These are phyloP conservation scores for Lophura nycthemera DNA, from an alignment of 2,113 vertebrate species.

Conservation along the genomic window DNA sequence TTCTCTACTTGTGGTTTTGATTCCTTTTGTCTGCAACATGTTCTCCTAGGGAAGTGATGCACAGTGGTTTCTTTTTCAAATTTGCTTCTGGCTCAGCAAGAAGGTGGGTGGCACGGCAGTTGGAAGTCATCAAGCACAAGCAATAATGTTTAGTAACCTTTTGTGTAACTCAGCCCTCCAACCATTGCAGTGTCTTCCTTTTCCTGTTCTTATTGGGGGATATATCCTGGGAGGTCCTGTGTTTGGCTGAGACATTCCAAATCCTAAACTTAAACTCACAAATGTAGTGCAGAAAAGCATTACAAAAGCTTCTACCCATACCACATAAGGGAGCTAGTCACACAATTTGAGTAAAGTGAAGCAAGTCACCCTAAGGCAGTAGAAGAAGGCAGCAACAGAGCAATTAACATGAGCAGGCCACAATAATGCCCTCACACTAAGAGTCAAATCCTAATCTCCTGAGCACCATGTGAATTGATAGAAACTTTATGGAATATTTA, in stretches of 20 bases:
- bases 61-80: slow-evolving; percentile 66
- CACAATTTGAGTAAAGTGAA: not conserved
- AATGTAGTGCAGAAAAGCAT: not conserved
- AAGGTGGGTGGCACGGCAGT: slow-evolving; percentile 60
- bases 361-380: not conserved
- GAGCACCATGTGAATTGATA: not conserved
- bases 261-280: not conserved
- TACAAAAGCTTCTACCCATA: not conserved
- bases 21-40: slow-evolving; percentile 68
- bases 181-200: slow-evolving; percentile 9
- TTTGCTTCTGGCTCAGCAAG: slow-evolving; percentile 64
- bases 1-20: slow-evolving; percentile 66
- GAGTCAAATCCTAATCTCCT: not conserved
- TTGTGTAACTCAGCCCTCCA: slow-evolving; percentile 12
- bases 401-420: not conserved
- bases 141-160: slow-evolving; percentile 44
- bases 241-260: slow-evolving; percentile 1
- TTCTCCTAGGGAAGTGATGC: slow-evolving; percentile 67
- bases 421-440: not conserved
- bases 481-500: not conserved
- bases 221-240: slow-evolving; percentile 14
- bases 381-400: not conserved
- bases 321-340: not conserved
- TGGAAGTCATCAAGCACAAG: slow-evolving; percentile 57
- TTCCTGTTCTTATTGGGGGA: slow-evolving; percentile 2